Evolutionary conservation across 2,797 vertebrate species (phyloP), one percentile per base, ranked within the genome.

Genomic region (Leptatherina wallacei): DNA sequence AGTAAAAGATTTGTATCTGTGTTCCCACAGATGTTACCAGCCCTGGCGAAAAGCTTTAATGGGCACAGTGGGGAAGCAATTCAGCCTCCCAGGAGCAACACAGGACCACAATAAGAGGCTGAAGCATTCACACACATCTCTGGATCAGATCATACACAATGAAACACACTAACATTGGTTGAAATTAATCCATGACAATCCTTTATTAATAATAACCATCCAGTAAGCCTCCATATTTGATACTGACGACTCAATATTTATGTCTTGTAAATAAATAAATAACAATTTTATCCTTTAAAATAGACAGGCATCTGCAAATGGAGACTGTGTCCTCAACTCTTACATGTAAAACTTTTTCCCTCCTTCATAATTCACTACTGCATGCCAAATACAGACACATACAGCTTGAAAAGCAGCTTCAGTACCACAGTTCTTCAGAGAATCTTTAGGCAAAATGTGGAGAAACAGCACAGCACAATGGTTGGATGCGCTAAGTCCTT

Each of bases 261-360:
- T 33, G 27, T 65, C 52, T 79, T 57, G 65, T 81, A 81, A 85
- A 85, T 92, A 84, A 91, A 91, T 92, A 92, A 92, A 91, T 89
- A 87, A 65, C 80, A 82, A 55, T 66, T 83, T 71, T 5, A 75
- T 75, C 58, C 72, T 71, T 69, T 55, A 69, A 75, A 84, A 80
- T 52, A 83, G 49, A 62, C 75, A 55, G 29, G 20, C 27, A 62
- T 67, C 59, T 64, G 54, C 55, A 83, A 62, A 71, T 12, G 12
- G 62, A 62, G 42, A 42, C 32, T 56, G 59, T 55, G 47, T 71
- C 61, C 64, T 76, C 38, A 59, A 27, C 51, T 78, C 27, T 47
- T 14, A 76, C 49, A 71, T 61, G 60, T 76, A 69, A 81, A 85
- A 69, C 35, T 59, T 22, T 3, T 30, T 36, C 11, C 52, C 62